Percentiles rank a stretch among this genome's conserved stretches.
phyloP scores from a whole-genome alignment of 2,113 vertebrate species.

The Tenebrosternarchus preto region DNA sequence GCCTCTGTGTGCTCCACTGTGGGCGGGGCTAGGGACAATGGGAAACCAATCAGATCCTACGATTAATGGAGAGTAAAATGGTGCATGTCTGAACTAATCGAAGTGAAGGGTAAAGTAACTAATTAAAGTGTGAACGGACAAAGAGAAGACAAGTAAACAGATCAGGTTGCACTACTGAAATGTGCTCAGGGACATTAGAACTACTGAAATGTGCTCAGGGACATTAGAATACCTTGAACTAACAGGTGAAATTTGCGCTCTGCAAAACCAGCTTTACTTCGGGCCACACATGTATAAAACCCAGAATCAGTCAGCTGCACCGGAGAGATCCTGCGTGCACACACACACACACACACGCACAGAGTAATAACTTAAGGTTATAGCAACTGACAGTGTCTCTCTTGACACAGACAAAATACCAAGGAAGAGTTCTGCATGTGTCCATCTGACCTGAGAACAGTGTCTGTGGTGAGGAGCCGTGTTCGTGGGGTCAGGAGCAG shows the following conservation, averaged over 20 bases:
- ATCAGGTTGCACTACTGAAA: not conserved
- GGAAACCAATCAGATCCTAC: not conserved
- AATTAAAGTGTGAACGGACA: no score
- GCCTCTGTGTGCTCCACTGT: constrained; percentile 75
- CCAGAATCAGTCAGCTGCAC: constrained; percentile 82
- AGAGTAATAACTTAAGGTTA: no score
- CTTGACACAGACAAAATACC: no score
- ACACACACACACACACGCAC: constrained; percentile 35
- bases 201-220: not conserved
- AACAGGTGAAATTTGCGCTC: constrained; percentile 82
- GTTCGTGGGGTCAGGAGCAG: constrained; percentile 77
- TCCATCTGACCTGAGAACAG: constrained; percentile 78
- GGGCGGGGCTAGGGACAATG: constrained; percentile 74
- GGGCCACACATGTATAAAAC: constrained; percentile 82
- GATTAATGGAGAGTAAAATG: not conserved
- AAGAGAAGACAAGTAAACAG: not conserved
- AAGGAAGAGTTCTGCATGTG: not conserved
- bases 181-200: not conserved
- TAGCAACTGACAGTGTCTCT: not conserved
- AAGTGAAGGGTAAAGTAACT: no score
- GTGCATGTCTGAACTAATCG: no score
- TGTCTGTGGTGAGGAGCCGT: constrained; percentile 75
- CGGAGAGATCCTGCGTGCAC: constrained; percentile 78
- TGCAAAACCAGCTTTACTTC: constrained; percentile 81
- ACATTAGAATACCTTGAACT: constrained; percentile 76